Base-by-base conservation (phyloP, 1,140 invertebrate species). In the Luehdorfia chinensis region DNA sequence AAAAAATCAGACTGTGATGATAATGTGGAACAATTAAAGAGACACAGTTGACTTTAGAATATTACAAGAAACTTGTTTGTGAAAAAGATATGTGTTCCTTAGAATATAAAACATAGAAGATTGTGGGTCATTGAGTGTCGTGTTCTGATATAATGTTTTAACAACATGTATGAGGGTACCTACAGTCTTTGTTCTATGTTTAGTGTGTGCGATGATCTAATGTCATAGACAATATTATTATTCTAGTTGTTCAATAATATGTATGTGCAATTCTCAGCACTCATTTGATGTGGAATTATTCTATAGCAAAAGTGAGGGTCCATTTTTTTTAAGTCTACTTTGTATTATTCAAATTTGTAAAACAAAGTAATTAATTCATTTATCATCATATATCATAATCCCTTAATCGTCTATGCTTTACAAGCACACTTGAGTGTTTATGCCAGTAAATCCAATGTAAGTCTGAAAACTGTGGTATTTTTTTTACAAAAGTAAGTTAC, bases 11-110 rank as follows among this genome's bases (percentile, higher is more conserved):
- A 66, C 13, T 50, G 21, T 52, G 61, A 70, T 51, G 61, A 73
- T 31, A 58, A 59, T 15, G 56, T 41, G 62, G 78, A 85, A 59
- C 54, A 67, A 37, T 67, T 74, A 19, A 83, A 83, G 66, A 72
- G 67, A 50, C 72, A 74, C 27, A 83, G 60, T 73, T 56, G 45
- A 39, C 31, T 66, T 21, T 50, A 60, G 1, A n/a, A 11, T 41
- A n/a, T n/a, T n/a, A n/a, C n/a, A n/a, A n/a, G n/a, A n/a, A n/a
- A n/a, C n/a, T n/a, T n/a, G n/a, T n/a, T n/a, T n/a, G n/a, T n/a
- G 15, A 18, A 33, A 25, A 33, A 16, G 41, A 13, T 47, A 6
- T 4, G n/a, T n/a, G n/a, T n/a, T n/a, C n/a, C n/a, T n/a, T 9
- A 15, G 13, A 41, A 4, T 19, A 13, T 15, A 8, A 27, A 27